Evolutionary conservation across 2,797 vertebrate genomes (phyloP).

Genomic region (Lagodon rhomboides): DNA sequence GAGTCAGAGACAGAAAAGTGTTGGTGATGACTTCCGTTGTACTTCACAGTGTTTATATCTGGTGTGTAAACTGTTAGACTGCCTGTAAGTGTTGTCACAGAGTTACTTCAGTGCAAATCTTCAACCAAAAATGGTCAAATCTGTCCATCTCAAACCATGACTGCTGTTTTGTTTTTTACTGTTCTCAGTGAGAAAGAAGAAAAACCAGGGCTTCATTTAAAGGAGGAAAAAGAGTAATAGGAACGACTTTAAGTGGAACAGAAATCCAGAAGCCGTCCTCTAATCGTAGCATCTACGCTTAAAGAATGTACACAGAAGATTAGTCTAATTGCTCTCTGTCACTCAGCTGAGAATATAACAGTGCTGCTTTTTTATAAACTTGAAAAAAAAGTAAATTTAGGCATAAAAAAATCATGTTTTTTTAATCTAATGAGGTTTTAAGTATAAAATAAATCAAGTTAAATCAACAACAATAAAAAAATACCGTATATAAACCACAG

Average conservation of each 20-base stretch:
- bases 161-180: background rate
- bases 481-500: too few species aligned
- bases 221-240: background rate
- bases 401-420: background rate
- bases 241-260: background rate
- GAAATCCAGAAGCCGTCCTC: background rate
- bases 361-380: background rate
- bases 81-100: background rate
- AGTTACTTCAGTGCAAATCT: background rate
- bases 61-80: background rate
- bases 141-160: background rate
- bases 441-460: background rate
- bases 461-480: too few species aligned
- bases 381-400: background rate
- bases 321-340: background rate
- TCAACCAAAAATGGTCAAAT: background rate
- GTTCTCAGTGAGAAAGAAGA: background rate
- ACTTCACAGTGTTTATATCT: background rate
- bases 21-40: background rate
- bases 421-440: background rate
- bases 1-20: background rate
- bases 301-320: background rate
- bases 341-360: background rate
- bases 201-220: background rate
- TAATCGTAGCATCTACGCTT: conserved; percentile 7